A percentile compares a stretch with the other conserved stretches of the same genome.
phyloP scores from a whole-genome alignment of 2,888 invertebrate species.

The Psylliodes chrysocephalus region DNA sequence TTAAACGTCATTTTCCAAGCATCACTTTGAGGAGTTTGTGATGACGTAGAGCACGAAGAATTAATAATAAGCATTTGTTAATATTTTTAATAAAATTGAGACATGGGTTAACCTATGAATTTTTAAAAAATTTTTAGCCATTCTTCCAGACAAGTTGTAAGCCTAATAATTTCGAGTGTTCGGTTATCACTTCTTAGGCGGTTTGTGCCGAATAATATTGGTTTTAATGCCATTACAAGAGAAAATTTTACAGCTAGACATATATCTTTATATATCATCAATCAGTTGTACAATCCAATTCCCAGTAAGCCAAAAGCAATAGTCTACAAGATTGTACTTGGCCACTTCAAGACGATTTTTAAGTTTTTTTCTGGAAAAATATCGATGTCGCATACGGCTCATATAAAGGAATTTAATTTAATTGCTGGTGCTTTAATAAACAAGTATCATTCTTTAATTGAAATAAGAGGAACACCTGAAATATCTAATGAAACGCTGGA shows the following conservation, averaged over 20 bases:
- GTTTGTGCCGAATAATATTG: too few species aligned
- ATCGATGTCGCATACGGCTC: neutral
- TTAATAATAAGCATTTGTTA: slow-evolving; percentile 4
- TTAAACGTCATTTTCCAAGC: neutral
- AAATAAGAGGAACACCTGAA: too few species aligned
- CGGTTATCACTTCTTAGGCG: neutral
- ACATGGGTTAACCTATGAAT: neutral
- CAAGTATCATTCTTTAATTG: too few species aligned
- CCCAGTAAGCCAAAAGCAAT: too few species aligned
- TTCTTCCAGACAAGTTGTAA: neutral
- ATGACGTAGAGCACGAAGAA: slow-evolving; percentile 18
- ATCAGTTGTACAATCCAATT: too few species aligned
- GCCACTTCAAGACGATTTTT: slow-evolving; percentile 10
- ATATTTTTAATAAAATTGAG: slow-evolving; percentile 10
- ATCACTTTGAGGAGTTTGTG: neutral
- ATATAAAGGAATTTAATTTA: neutral
- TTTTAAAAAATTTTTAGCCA: neutral
- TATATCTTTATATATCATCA: too few species aligned
- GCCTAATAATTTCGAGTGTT: neutral
- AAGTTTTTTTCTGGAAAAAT: too few species aligned
- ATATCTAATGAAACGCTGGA: neutral
- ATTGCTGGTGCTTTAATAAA: too few species aligned
- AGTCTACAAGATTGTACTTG: neutral
- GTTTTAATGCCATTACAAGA: too few species aligned
- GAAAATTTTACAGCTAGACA: too few species aligned